Evolutionary conservation across 2,888 invertebrate species (phyloP).

Genomic region (Leptopilina myrica): DNA sequence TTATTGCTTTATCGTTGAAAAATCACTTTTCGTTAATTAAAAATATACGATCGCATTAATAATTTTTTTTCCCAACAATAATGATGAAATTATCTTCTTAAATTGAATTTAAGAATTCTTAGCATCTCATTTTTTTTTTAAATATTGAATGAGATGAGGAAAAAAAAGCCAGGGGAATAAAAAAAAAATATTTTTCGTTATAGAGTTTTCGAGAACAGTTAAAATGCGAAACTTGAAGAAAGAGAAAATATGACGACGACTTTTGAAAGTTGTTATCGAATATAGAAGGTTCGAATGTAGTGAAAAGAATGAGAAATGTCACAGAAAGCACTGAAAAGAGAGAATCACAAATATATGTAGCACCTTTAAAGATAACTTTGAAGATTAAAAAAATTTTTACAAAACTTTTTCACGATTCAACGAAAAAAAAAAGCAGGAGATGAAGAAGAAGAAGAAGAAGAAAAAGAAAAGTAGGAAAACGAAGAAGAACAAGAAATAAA

Average conservation of each 20-base stretch:
- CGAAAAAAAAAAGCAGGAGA: not conserved
- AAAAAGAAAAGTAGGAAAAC: no score
- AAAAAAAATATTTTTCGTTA: conserved; percentile 8
- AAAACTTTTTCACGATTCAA: not conserved
- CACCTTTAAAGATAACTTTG: conserved; percentile 16
- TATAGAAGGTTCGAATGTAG: conserved; percentile 44
- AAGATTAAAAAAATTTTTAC: conserved; percentile 22
- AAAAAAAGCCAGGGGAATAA: not conserved
- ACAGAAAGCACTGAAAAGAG: not conserved
- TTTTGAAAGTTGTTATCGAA: conserved; percentile 55
- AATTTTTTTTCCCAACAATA: no score
- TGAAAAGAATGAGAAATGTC: conserved; percentile 47
- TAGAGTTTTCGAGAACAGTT: conserved; percentile 44
- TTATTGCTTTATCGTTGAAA: not conserved
- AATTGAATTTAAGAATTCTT: no score
- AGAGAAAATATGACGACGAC: conserved; percentile 43
- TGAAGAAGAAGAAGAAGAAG: no score
- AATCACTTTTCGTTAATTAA: not conserved
- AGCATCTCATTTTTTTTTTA: not conserved
- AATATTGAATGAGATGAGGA: not conserved
- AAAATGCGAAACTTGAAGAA: conserved; percentile 41
- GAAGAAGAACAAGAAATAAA: no score
- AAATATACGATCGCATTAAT: no score
- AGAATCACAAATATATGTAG: not conserved
- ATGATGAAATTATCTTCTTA: no score